Evolutionary conservation across 2,888 invertebrate genomes (phyloP), one percentile per base, ranked within the genome.

Genomic region (Catocala fraxini): DNA sequence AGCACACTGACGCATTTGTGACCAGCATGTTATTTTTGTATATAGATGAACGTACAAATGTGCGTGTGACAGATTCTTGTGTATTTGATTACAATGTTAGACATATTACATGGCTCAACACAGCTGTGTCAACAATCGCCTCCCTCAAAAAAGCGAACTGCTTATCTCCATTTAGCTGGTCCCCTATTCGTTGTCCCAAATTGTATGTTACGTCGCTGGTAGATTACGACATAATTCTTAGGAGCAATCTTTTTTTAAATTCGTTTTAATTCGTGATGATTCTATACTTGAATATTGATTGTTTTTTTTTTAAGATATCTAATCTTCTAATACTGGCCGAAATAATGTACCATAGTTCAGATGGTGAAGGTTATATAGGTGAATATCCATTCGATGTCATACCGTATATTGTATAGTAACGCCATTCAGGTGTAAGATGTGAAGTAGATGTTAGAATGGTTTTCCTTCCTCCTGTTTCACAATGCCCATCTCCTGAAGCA

Each of bases 401-500:
- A 51, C 34, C 33, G 34, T 51, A 6, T 51, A 12, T 13, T 3
- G 11, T 35, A 64, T 15, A 54, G 3, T 56, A 3, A 10, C 68
- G 58, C 15, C 2, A 39, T 60, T 49, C 4, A 53, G 51, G 11
- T 43, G 52, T 41, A 59, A 48, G n/a, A 9, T 47, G 49, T 51
- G 60, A 35, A 68, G 2, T 15, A 52, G 35, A 60, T 80, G 86
- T 67, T 82, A 89, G 65, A 86, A 87, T 15, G 75, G 86, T 69
- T 88, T 88, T 10, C 58, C 68, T 7, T 91, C 90, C 84, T 97
- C 97, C 82, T 96, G 95, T 81, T 97, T 97, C 48, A 97, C 90
- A 59, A 95, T 93, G 7, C 96, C 97, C 79, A 97, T 89, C 79
- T 97, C 97, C 78, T 97, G 97, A 59, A 98, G 94, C 81, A 97